Evolutionary conservation across 2,888 invertebrate species (phyloP).

Genomic region (Aphodius granarius): DNA sequence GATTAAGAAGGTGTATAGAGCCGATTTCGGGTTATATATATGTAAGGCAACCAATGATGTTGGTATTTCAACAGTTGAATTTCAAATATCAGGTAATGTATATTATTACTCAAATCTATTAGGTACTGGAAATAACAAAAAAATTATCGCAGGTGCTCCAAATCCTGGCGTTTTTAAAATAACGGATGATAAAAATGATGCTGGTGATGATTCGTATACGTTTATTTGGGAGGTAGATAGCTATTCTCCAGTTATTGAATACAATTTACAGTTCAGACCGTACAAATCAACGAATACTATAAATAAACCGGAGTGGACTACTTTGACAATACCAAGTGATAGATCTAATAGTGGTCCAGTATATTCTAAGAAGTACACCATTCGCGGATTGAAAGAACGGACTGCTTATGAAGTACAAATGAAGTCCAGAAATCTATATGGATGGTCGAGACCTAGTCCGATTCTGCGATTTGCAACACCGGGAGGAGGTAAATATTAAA

Average conservation of each 20-base stretch:
- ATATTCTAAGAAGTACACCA: slow-evolving; percentile 74
- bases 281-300: slow-evolving; percentile 56
- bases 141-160: slow-evolving; percentile 60
- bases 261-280: slow-evolving; percentile 63
- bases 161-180: slow-evolving; percentile 71
- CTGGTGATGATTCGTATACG: slow-evolving; percentile 63
- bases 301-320: slow-evolving; percentile 64
- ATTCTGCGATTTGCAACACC: slow-evolving; percentile 76
- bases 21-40: slow-evolving; percentile 77
- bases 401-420: slow-evolving; percentile 78
- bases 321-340: slow-evolving; percentile 71
- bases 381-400: slow-evolving; percentile 72
- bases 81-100: slow-evolving; percentile 70
- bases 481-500: slow-evolving; percentile 63
- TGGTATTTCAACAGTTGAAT: slow-evolving; percentile 69
- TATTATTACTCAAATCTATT: neutral
- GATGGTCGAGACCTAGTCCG: slow-evolving; percentile 81
- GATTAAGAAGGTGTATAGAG: slow-evolving; percentile 66
- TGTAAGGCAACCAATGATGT: slow-evolving; percentile 76
- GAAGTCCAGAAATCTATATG: slow-evolving; percentile 79
- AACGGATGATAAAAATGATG: slow-evolving; percentile 52
- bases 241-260: slow-evolving; percentile 76
- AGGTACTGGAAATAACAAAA: neutral
- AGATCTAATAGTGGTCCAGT: slow-evolving; percentile 67
- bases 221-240: slow-evolving; percentile 86